Base-by-base conservation (phyloP, 2,888 invertebrate genomes). In the Coleophora flavipennella region DNA sequence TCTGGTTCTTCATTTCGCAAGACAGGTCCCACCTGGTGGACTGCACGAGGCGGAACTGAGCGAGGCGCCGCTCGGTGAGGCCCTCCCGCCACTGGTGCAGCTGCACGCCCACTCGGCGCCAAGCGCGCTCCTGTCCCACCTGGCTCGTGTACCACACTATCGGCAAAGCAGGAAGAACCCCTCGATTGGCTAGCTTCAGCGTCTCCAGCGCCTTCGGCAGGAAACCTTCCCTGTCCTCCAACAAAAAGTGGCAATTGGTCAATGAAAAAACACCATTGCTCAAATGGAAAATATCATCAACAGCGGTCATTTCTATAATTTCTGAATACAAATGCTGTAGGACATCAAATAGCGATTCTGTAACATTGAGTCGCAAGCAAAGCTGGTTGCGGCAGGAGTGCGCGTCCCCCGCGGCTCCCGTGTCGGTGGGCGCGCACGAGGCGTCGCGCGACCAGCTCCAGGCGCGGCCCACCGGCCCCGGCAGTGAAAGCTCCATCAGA, bases 401-500 rank as follows among this genome's bases (percentile, higher is more conserved):
- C 8, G 8, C 28, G 3, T 51, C 47, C n/a, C n/a, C 20, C 3
- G 20, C 20, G 20, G 20, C 20, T 3, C 20, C 6, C 3, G 20
- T 6, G 1, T 49, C 56, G 29, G 63, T 67, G 0, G 41, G 53
- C 0, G 64, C 57, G 36, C 77, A 78, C 1, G 51, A 58, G 31
- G 88, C 87, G 42, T 89, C 86, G 1, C 88, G 81, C 25, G 89
- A 89, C 92, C 92, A 93, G 41, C 91, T 91, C 93, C 93, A 94
- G 0, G 94, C 91, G 54, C 92, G 91, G 0, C 93, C 93, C 0
- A 92, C 91, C 51, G 95, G 94, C 0, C 94, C 94, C 1, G 96
- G 96, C 0, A 91, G 90, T 60, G 96, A 94, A 36, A 96, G 90
- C 77, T 97, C 97, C 0, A 96, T 89, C 33, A 97, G 69, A 4